Base-by-base conservation (phyloP, 2,797 vertebrate species). In the Margarornis squamiger region DNA sequence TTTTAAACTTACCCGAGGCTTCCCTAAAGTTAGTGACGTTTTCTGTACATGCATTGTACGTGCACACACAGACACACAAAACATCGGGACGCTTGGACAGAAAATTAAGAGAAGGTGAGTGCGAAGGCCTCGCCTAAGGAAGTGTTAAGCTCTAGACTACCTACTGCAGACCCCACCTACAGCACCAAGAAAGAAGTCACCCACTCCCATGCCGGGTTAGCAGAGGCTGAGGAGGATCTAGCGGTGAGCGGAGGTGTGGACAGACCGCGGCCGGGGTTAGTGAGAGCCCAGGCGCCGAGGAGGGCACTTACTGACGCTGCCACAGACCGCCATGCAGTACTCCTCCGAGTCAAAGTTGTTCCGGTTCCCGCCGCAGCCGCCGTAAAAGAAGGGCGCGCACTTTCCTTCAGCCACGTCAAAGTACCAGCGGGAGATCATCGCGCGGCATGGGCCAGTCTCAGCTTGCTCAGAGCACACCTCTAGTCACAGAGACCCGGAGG, bases 271-370 rank as follows among this genome's bases (percentile, higher is more conserved):
- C 94, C 26, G 26, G 72, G 94, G 97, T 98, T 98, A 98, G 98
- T 97, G 95, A 21, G 78, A 97, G 96, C 89, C 98, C 91, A 93
- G 95, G 62, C 88, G 95, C 91, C 46, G 11, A 59, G 70, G 92
- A 93, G 91, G 94, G 71, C 98, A 99, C 99, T 99, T 99, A 99
- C 99, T 98, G 98, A 99, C 98, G 92, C 98, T 99, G 98, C 98
- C 98, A 99, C 99, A 99, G 98, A 99, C 99, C 85, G 99, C 99
- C 98, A 99, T 97, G 99, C 99, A 99, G 99, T 99, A 99, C 73
- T 99, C 99, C 98, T 99, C 98, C 17, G 99, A 99, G 97, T 99
- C 99, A 99, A 99, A 99, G 99, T 99, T 99, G 99, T 99, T 99
- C 97, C 99, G 98, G 98, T 99, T 99, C 97, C 99, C 99, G 45